Percentiles rank a stretch among this genome's conserved stretches.
These are phyloP conservation scores for Nysson spinosus DNA, from an alignment of 2,888 invertebrate genomes.

Conservation along the genomic window DNA sequence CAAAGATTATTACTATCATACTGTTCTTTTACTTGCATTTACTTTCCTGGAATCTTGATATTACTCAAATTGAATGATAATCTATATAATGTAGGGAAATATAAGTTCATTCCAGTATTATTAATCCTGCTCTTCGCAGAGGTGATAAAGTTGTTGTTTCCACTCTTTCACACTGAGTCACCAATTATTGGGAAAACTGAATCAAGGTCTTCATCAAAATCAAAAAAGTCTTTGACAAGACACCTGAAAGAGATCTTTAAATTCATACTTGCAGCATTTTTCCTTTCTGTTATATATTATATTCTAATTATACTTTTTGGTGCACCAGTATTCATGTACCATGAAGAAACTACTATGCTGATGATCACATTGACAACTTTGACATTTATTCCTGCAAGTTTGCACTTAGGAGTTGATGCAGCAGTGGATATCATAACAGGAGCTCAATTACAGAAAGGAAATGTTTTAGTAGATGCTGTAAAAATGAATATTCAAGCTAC, in stretches of 20 bases:
- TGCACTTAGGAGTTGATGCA: conserved; percentile 81
- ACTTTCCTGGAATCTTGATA: conserved; percentile 81
- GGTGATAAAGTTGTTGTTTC: conserved; percentile 78
- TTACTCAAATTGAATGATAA: conserved; percentile 80
- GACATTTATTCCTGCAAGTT: conserved; percentile 82
- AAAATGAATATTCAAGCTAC: conserved; percentile 81
- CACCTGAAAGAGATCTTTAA: conserved; percentile 79
- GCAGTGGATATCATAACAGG: conserved; percentile 80
- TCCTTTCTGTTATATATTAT: conserved; percentile 80
- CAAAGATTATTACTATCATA: conserved; percentile 76
- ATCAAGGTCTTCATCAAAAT: conserved; percentile 72
- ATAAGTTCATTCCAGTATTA: conserved; percentile 75
- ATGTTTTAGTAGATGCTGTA: conserved; percentile 78
- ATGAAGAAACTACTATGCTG: conserved; percentile 84
- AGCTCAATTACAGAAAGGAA: conserved; percentile 76
- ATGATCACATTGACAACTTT: conserved; percentile 81
- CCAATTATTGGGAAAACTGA: conserved; percentile 65
- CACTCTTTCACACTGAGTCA: conserved; percentile 63
- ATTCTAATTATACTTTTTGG: conserved; percentile 83
- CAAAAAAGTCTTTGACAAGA: conserved; percentile 76
- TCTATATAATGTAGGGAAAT: conserved; percentile 82
- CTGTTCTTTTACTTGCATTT: conserved; percentile 82
- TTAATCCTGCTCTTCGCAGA: conserved; percentile 78
- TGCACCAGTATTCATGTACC: conserved; percentile 82
- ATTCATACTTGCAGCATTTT: conserved; percentile 77